Evolutionary conservation across 2,888 invertebrate genomes (phyloP), one percentile per base, ranked within the genome.

Genomic region (Trissolcus japonicus): DNA sequence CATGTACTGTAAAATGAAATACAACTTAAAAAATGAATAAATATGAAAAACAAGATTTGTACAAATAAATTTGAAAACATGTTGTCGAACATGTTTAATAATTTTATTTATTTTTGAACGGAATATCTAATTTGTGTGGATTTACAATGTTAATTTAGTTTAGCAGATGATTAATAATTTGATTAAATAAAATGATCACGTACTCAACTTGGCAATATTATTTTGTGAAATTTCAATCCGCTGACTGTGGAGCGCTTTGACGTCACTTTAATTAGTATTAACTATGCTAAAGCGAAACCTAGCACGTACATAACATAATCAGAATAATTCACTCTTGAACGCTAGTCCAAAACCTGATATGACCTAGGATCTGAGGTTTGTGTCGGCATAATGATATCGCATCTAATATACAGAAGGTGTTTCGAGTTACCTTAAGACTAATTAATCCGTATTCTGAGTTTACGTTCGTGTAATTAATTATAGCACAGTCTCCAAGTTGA

Each of bases 311-410:
- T 50, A 57, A 57, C n/a, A 51, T 66, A 59, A 59, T 51, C 59
- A 53, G 53, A 67, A 67, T 67, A 67, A 53, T 67, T 59, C 41
- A 53, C 21, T 35, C 35, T 54, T 43, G 29, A 59, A 51, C 41
- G 51, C 53, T 43, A 59, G 53, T 68, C 35, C 48, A 68, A 61
- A 68, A 61, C 46, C 54, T 55, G 60, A 55, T 68, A 68, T 55
- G 54, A 68, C 60, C 60, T 54, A 60, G 54, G 40, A 35, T 68
- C 48, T 60, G 46, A 59, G 53, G 43, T 67, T 67, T 59, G 43
- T 51, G 43, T 51, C 57, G 41, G 40, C 57, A 57, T 57, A 66
- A 66, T 59, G 25, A 9, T 41, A 54, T 68, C 54, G 35, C 60
- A 21, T 68, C 53, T 17, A 41, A 59, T 67, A 53, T 35, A 54